Base-by-base conservation (phyloP, 2,113 vertebrate species). In the Corynorhinus townsendii region DNA sequence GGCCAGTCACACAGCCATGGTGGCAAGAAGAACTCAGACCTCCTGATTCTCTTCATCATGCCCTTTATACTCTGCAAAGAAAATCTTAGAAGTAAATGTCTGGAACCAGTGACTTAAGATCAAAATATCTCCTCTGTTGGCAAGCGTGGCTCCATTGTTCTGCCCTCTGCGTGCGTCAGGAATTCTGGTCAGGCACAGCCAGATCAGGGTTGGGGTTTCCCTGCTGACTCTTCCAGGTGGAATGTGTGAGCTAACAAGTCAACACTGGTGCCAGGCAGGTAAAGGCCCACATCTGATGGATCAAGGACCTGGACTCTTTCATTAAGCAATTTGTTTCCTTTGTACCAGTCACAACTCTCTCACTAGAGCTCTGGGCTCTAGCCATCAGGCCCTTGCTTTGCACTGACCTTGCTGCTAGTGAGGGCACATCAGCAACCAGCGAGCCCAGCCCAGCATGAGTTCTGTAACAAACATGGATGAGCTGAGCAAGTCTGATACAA, bases 201-300 rank as follows among this genome's bases (percentile, higher is more conserved):
- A 91, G 92, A 85, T 43, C 91, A 85, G 77, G 47, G n/a, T 86
- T 95, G 97, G 98, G 98, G 89, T 96, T 98, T 96, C 97, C 98
- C 97, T 69, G 43, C 5, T 97, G 97, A 98, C 87, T 98, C 62
- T 76, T n/a, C 0, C 75, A 95, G 81, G 93, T 97, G 97, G 98
- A 98, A 98, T 98, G 98, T 59, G 86, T 97, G 97, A 97, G 62
- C 92, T 97, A 97, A 98, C 97, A 97, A 97, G 97, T 94, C 93
- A 84, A 90, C 66, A 97, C 97, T 96, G 76, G 17, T 92, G 89
- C 54, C 54, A 91, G 94, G 54, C 81, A 98, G 91, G 90, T 90
- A 95, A 97, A 92, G 4, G 52, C 24, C 89, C 89, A 96, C 62
- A 33, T 84, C 94, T 10, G 1, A 95, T 96, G 89, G 91, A 95